Percentiles rank a stretch among this genome's conserved stretches.
Conservation (phyloP, 2,888 invertebrate species). For the Sinopyrophorus schimmeli region DNA sequence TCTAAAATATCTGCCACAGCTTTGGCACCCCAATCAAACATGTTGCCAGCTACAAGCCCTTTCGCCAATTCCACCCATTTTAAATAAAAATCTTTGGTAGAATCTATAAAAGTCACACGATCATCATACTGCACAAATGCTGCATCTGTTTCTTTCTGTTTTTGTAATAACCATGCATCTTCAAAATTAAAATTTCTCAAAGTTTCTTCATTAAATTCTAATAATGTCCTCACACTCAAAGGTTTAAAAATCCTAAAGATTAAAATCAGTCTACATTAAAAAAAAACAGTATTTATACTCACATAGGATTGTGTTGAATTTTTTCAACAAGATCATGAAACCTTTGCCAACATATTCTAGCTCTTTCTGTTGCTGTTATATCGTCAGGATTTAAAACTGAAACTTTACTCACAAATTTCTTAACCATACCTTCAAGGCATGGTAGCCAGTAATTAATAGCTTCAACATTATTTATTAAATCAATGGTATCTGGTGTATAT, state of each 20-base stretch:
- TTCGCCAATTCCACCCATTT: constrained; percentile 68
- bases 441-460: constrained; percentile 91
- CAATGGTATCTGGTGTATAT: constrained; percentile 91
- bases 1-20: constrained; percentile 86
- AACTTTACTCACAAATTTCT: constrained; percentile 84
- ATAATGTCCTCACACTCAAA: constrained; percentile 83
- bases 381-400: constrained; percentile 76
- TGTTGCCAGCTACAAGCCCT: constrained; percentile 81
- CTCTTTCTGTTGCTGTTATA: constrained; percentile 76
- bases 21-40: constrained; percentile 97
- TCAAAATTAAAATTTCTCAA: constrained; percentile 89
- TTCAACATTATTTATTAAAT: constrained; percentile 81
- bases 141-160: constrained; percentile 81
- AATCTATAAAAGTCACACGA: constrained; percentile 72
- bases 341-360: constrained; percentile 79
- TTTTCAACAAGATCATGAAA: constrained; percentile 79
- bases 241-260: constrained; percentile 60
- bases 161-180: constrained; percentile 86
- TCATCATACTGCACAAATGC: constrained; percentile 72
- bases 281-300: constrained; percentile 51
- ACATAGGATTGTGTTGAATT: constrained; percentile 79
- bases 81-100: constrained; percentile 61
- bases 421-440: constrained; percentile 84
- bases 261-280: constrained; percentile 10
- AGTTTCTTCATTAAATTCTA: constrained; percentile 91